Evolutionary conservation across 37 sponge, comb jelly and placozoan genomes (phyloP).

Genomic region (Haliclona indistincta): DNA sequence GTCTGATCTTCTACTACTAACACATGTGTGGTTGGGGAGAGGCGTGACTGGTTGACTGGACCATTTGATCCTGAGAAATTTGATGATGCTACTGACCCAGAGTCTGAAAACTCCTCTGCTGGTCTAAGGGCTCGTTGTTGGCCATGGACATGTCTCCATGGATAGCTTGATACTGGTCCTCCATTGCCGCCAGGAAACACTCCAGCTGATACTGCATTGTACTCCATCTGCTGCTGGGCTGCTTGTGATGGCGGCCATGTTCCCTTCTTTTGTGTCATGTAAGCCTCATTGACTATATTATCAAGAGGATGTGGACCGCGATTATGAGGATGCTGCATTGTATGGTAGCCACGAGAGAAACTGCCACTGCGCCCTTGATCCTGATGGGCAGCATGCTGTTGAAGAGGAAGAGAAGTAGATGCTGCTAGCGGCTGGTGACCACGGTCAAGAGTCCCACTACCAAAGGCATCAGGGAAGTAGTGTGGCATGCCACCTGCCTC

Average conservation of each 20-base stretch:
- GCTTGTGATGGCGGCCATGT: not conserved
- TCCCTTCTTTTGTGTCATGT: not conserved
- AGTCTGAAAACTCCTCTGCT: not conserved
- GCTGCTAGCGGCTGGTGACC: not conserved
- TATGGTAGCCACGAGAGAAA: not conserved
- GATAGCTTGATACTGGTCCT: conserved; percentile 19
- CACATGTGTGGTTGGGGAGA: conserved; percentile 3
- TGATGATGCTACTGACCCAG: not conserved
- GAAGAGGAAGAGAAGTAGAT: not conserved
- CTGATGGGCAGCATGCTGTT: not conserved
- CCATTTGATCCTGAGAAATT: not conserved
- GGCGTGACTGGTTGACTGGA: too few relatives aligned
- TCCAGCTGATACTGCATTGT: not conserved
- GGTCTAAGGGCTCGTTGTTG: not conserved
- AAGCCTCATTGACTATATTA: conserved; percentile 21
- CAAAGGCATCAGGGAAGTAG: conserved; percentile 29
- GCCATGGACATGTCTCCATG: conserved; percentile 22
- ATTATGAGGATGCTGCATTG: not conserved
- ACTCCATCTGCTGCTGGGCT: not conserved
- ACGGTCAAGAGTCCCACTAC: not conserved
- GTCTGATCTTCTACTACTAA: conserved; percentile 5
- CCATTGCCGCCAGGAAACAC: not conserved
- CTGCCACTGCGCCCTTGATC: not conserved
- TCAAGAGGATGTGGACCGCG: conserved; percentile 16
- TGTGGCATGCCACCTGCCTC: not conserved